phyloP scores from a whole-genome alignment of 1,140 invertebrate species.

The Penaeus chinensis region DNA sequence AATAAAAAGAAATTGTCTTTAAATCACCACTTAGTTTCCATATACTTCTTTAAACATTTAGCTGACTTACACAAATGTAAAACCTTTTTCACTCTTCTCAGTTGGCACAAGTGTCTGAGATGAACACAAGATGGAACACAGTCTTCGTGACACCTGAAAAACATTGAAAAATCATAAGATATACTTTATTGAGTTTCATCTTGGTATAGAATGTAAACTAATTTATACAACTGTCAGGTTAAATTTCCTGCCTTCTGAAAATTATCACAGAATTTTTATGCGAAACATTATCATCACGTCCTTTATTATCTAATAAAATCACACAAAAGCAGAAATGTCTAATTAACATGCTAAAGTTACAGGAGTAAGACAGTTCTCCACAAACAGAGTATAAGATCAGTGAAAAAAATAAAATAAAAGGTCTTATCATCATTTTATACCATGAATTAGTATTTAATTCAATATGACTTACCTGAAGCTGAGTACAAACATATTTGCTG shows the following conservation, averaged over 20 bases:
- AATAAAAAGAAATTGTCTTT: too few species aligned
- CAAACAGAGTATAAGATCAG: background rate
- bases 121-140: slow-evolving; percentile 80
- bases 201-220: too few species aligned
- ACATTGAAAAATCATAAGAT: background rate
- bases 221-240: too few species aligned
- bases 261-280: too few species aligned
- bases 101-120: slow-evolving; percentile 76
- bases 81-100: slow-evolving; percentile 79
- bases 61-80: slow-evolving; percentile 78
- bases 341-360: too few species aligned
- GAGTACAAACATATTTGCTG: slow-evolving; percentile 81
- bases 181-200: background rate
- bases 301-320: too few species aligned
- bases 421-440: background rate
- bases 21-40: background rate
- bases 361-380: too few species aligned
- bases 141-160: slow-evolving; percentile 77
- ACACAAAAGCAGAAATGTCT: too few species aligned
- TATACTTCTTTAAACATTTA: background rate
- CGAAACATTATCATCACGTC: too few species aligned
- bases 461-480: slow-evolving; percentile 69
- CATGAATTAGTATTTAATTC: background rate
- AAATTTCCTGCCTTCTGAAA: too few species aligned
- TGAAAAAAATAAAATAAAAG: background rate